Percentiles rank a stretch among this genome's conserved stretches.
Conservation (phyloP, 2,888 invertebrate genomes). For the Linnaemya tessellans region DNA sequence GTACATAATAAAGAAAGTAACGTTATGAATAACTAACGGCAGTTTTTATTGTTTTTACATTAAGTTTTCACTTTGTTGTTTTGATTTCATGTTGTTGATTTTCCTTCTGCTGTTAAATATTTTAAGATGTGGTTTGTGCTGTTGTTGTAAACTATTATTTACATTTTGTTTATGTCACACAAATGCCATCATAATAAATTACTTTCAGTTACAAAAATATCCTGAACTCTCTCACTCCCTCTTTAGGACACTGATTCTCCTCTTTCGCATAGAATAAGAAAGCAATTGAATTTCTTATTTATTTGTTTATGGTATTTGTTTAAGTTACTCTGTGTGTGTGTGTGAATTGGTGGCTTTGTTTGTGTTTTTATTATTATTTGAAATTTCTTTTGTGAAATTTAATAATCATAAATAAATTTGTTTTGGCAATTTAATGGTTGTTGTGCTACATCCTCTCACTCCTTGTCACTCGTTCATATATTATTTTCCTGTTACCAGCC, state of each 20-base stretch:
- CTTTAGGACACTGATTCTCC: background rate
- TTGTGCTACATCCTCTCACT: slow-evolving; percentile 16
- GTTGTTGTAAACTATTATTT: slow-evolving; percentile 45
- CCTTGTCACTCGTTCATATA: background rate
- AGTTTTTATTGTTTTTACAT: background rate
- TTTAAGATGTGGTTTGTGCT: slow-evolving; percentile 11
- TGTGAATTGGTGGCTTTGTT: slow-evolving; percentile 3
- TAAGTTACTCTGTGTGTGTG: background rate
- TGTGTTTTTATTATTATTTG: slow-evolving; percentile 1
- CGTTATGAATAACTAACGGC: background rate
- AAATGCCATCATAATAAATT: slow-evolving; percentile 65
- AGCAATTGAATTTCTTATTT: slow-evolving; percentile 61
- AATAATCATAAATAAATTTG: slow-evolving; percentile 56
- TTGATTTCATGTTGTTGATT: slow-evolving; percentile 27
- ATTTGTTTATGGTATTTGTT: slow-evolving; percentile 20
- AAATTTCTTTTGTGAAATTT: slow-evolving; percentile 40
- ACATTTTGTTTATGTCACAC: slow-evolving; percentile 35
- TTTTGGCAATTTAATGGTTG: slow-evolving; percentile 59
- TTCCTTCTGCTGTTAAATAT: slow-evolving; percentile 1
- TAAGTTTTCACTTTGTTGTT: slow-evolving; percentile 18
- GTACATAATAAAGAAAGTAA: background rate
- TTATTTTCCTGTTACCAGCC: slow-evolving; percentile 10
- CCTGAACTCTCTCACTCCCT: background rate
- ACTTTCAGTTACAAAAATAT: slow-evolving; percentile 38
- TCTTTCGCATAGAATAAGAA: background rate